These are phyloP conservation scores for Heteromyza rotundicornis DNA, from an alignment of 2,888 invertebrate genomes.

Conservation along the genomic window DNA sequence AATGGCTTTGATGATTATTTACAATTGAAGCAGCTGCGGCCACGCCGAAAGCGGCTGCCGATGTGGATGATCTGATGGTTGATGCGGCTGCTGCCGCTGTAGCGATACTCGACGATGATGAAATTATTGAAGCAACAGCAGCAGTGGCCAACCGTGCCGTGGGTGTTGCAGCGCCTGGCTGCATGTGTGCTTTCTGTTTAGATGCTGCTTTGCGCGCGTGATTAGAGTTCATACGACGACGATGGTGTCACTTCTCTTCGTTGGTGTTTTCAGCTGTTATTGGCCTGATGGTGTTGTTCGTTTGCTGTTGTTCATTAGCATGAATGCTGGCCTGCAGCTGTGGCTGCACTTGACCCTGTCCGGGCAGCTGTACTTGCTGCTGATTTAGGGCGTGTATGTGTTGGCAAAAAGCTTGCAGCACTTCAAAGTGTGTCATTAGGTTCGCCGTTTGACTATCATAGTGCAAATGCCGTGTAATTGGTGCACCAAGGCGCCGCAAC, in stretches of 20 bases:
- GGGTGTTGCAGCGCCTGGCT: conserved; percentile 38
- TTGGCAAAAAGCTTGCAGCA: conserved; percentile 70
- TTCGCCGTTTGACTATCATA: conserved; percentile 66
- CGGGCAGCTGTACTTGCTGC: conserved; percentile 34
- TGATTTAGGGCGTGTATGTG: conserved; percentile 59
- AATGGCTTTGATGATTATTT: conserved; percentile 55
- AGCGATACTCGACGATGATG: conserved; percentile 47
- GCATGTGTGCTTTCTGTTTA: conserved; percentile 44
- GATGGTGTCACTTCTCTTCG: conserved; percentile 62
- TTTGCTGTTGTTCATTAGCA: conserved; percentile 36
- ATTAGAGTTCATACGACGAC: conserved; percentile 54
- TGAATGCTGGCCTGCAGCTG: conserved; percentile 40
- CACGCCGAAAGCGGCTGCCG: conserved; percentile 30
- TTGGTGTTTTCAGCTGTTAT: conserved; percentile 38
- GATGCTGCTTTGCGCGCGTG: conserved; percentile 47
- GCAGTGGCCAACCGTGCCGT: conserved; percentile 35
- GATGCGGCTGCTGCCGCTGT: conserved; percentile 29
- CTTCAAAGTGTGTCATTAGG: conserved; percentile 79
- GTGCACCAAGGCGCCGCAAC: conserved; percentile 71
- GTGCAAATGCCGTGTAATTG: conserved; percentile 70
- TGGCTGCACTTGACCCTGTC: conserved; percentile 40
- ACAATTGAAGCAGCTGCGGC: conserved; percentile 44
- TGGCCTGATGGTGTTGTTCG: conserved; percentile 38
- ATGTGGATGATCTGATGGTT: conserved; percentile 19
- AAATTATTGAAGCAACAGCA: conserved; percentile 30